Evolutionary conservation across 37 sponge, comb jelly and placozoan species (phyloP).

Genomic region (Eunapius fragilis): DNA sequence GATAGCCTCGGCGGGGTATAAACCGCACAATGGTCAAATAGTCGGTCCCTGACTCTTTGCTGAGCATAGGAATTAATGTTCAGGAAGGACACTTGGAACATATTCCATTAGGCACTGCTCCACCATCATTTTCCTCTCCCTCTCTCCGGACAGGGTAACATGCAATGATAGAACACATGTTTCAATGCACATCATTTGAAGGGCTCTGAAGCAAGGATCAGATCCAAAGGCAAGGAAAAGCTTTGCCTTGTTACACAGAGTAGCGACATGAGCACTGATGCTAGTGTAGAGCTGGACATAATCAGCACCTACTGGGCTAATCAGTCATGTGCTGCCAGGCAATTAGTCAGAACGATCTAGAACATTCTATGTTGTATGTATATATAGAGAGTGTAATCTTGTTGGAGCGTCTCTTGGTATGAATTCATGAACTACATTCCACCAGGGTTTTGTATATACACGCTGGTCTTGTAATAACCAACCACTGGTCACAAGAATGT

Average conservation of each 20-base stretch:
- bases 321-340: too few species aligned
- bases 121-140: background rate
- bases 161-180: background rate
- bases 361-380: too few species aligned
- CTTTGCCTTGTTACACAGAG: constrained; percentile 6
- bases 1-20: too few species aligned
- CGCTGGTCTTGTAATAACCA: too few species aligned
- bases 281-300: background rate
- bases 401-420: background rate
- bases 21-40: too few species aligned
- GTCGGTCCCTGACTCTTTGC: background rate
- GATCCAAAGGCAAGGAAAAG: background rate
- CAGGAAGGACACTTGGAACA: background rate
- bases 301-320: too few species aligned
- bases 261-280: constrained; percentile 2
- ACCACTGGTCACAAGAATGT: too few species aligned
- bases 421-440: too few species aligned
- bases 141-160: background rate
- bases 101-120: background rate
- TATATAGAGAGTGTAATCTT: too few species aligned
- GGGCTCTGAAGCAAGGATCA: background rate
- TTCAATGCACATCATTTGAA: background rate
- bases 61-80: background rate
- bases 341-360: too few species aligned
- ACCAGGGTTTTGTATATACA: too few species aligned